Percentiles rank a stretch among this genome's conserved stretches.
phyloP scores from a whole-genome alignment of 1,140 invertebrate genomes.

The Chironomus tepperi region DNA sequence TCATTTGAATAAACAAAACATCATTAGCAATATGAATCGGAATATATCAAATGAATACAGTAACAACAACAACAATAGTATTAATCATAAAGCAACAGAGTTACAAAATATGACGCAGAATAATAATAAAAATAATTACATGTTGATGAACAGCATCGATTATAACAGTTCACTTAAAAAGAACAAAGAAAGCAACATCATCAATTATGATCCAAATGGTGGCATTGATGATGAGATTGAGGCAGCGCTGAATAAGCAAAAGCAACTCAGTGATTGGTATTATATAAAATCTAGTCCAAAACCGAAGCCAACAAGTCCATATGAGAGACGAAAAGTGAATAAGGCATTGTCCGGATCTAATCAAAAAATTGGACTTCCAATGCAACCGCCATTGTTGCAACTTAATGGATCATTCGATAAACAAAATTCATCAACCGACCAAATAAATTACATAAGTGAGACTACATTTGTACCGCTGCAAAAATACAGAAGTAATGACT shows the following conservation, averaged over 20 bases:
- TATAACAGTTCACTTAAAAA: neutral
- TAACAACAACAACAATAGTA: neutral
- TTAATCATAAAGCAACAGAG: constrained; percentile 11
- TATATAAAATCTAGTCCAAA: constrained; percentile 26
- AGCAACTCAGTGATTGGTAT: constrained; percentile 27
- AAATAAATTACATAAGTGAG: constrained; percentile 19
- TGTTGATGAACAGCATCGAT: constrained; percentile 3
- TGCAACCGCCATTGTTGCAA: neutral
- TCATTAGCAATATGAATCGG: constrained; percentile 2
- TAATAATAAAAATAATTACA: neutral
- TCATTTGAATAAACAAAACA: constrained; percentile 3
- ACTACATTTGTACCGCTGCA: neutral
- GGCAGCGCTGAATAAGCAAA: constrained; percentile 25
- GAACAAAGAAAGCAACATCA: neutral
- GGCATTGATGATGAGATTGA: constrained; percentile 19
- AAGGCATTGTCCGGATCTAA: neutral
- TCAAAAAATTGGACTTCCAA: neutral
- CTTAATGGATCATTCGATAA: neutral
- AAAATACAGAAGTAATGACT: constrained; percentile 18
- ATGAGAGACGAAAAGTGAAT: neutral
- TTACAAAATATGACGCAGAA: neutral
- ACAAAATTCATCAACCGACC: neutral
- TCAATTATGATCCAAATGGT: neutral
- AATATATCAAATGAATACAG: neutral
- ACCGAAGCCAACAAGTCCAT: constrained; percentile 1